A percentile compares a stretch with the other conserved stretches of the same genome.
Evolutionary conservation across 2,797 vertebrate species (phyloP).

Genomic region (Chelidonichthys spinosus): DNA sequence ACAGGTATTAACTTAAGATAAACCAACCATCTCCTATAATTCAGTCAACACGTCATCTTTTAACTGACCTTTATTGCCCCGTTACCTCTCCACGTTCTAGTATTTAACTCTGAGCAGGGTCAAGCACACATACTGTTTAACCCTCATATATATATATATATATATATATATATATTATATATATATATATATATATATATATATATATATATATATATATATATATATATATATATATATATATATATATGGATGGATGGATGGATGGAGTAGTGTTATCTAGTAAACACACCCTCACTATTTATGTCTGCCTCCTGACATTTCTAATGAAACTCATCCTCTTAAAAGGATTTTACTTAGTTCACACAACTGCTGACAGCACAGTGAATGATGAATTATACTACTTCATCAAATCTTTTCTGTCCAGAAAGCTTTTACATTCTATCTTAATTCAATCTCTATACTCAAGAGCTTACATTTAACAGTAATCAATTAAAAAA

Average conservation of each 20-base stretch:
- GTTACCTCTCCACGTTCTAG: background rate
- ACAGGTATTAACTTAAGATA: background rate
- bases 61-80: background rate
- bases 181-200: no score
- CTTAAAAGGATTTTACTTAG: background rate
- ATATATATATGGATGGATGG: no score
- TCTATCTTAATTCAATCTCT: fast-evolving
- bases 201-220: no score
- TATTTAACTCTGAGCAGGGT: background rate
- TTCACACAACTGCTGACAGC: background rate
- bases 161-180: no score
- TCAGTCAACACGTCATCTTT: background rate
- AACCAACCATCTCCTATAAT: background rate
- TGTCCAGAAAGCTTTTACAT: background rate
- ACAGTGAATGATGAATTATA: background rate
- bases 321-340: background rate
- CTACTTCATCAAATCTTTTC: background rate
- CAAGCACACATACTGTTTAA: no score
- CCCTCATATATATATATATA: no score
- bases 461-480: background rate
- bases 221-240: no score
- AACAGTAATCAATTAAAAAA: background rate
- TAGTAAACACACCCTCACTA: background rate
- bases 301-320: background rate
- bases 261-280: background rate